Percentiles rank a stretch among this genome's conserved stretches.
Evolutionary conservation across 23 tunicate genomes (phyloP).

Genomic region (Phallusia fumigata): DNA sequence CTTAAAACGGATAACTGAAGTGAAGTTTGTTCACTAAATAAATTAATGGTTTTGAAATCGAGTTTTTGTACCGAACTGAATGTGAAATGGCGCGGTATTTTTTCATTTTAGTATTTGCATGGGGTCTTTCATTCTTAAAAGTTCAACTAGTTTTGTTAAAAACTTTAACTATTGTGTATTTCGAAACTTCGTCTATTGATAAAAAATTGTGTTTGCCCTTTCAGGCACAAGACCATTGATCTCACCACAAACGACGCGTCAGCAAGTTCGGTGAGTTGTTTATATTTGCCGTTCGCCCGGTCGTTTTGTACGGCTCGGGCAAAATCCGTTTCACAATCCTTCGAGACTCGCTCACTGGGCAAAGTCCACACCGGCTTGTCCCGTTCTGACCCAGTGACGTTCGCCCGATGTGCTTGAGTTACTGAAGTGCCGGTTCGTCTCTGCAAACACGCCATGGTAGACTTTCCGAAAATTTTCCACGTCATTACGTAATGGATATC

Average conservation of each 20-base stretch:
- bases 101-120: too few species aligned
- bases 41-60: too few species aligned
- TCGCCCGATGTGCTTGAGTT: not conserved
- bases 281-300: not conserved
- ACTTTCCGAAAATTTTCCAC: constrained; percentile 9
- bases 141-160: too few species aligned
- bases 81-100: too few species aligned
- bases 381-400: not conserved
- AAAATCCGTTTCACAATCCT: not conserved
- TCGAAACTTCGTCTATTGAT: not conserved
- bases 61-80: too few species aligned
- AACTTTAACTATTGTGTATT: too few species aligned
- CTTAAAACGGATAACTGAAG: too few species aligned
- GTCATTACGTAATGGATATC: not conserved
- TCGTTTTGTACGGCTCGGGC: not conserved
- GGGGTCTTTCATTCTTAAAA: too few species aligned
- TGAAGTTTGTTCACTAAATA: too few species aligned
- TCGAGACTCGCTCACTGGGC: not conserved
- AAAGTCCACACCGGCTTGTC: not conserved
- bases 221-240: constrained; percentile 29
- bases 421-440: not conserved
- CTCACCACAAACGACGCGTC: constrained; percentile 9
- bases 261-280: not conserved
- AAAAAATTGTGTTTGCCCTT: not conserved
- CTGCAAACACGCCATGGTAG: not conserved